Conservation (phyloP, 2,888 invertebrate species). For the Melikaiella ostensackeni region DNA sequence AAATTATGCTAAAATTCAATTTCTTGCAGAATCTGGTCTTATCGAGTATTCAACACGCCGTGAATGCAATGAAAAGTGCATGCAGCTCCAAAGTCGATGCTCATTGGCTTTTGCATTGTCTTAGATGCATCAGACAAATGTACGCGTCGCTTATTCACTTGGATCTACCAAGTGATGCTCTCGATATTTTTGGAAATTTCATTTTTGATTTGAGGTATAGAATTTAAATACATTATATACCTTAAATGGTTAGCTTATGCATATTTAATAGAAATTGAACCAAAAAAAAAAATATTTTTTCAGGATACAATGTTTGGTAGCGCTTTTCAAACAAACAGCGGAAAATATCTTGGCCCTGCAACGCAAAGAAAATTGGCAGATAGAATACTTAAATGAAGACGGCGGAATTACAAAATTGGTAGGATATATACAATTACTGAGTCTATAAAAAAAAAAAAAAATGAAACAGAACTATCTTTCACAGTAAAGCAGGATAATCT, state of each 20-base stretch:
- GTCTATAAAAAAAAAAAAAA: background rate
- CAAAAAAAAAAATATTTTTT: conserved; percentile 38
- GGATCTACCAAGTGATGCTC: conserved; percentile 92
- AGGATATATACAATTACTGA: conserved; percentile 64
- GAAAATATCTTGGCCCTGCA: conserved; percentile 86
- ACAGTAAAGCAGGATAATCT: background rate
- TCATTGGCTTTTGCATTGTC: conserved; percentile 88
- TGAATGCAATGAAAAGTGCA: conserved; percentile 77
- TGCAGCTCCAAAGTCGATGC: conserved; percentile 74
- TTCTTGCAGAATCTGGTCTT: conserved; percentile 69
- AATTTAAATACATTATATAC: background rate
- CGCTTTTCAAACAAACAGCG: conserved; percentile 90
- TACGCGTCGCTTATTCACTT: conserved; percentile 89
- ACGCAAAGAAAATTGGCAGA: conserved; percentile 90
- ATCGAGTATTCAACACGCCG: conserved; percentile 78
- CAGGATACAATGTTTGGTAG: conserved; percentile 88
- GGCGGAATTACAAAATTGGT: conserved; percentile 92
- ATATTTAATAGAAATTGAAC: background rate
- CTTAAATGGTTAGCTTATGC: background rate
- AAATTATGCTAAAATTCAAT: background rate
- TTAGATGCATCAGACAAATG: conserved; percentile 88
- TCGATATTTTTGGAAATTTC: conserved; percentile 90
- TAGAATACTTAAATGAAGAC: conserved; percentile 89
- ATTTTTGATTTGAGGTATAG: conserved; percentile 88
- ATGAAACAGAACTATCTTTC: background rate